Percentiles rank a stretch among this genome's conserved stretches.
These are phyloP conservation scores for Oscheius sp. DNA, from an alignment of 2,888 invertebrate genomes.

Conservation along the genomic window DNA sequence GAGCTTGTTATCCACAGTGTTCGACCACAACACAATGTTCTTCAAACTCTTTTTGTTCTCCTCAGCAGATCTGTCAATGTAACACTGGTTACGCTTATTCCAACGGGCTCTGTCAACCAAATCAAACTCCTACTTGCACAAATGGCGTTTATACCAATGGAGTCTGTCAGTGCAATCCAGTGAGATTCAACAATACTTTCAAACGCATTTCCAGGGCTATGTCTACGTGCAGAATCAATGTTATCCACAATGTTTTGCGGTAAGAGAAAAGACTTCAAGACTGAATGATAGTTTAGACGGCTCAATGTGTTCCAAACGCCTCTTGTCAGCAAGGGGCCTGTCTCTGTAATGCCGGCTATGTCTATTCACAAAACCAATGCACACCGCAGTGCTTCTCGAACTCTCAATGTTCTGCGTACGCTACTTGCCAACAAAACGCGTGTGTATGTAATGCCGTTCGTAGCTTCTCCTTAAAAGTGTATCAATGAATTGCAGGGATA, in stretches of 20 bases:
- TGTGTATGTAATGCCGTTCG: constrained; percentile 22
- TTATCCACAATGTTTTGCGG: constrained; percentile 13
- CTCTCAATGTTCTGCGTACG: constrained; percentile 6
- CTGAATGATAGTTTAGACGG: too few relatives aligned
- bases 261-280: neutral
- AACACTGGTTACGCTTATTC: constrained; percentile 27
- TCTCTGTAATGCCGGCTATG: neutral
- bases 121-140: too few relatives aligned
- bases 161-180: constrained; percentile 11
- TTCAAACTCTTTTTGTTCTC: neutral
- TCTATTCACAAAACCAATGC: constrained; percentile 2
- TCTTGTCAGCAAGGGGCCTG: constrained; percentile 19
- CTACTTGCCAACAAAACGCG: constrained; percentile 19
- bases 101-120: constrained; percentile 8
- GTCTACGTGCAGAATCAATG: constrained; percentile 18
- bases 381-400: constrained; percentile 16
- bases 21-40: neutral
- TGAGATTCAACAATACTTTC: neutral
- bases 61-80: constrained; percentile 5
- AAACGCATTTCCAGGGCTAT: constrained; percentile 28
- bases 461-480: constrained; percentile 12
- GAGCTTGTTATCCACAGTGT: constrained; percentile 22
- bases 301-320: constrained; percentile 18
- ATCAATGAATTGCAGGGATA: neutral
- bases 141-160: constrained; percentile 2